A percentile compares a stretch with the other conserved stretches of the same genome.
These are phyloP conservation scores for Pegea sp. DNA, from an alignment of 23 tunicate genomes.

Conservation along the genomic window DNA sequence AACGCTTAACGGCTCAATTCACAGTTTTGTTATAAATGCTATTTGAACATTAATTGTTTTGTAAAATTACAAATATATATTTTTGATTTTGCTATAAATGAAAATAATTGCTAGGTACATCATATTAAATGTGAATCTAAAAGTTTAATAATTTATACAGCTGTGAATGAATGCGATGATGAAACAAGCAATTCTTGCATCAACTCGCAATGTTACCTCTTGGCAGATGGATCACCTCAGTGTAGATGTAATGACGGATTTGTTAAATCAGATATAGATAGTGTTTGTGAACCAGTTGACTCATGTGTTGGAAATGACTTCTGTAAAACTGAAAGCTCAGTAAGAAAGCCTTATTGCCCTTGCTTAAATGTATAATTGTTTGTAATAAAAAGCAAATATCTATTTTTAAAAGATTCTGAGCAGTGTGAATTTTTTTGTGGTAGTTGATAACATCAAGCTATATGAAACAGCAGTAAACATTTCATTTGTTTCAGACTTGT, in stretches of 20 bases:
- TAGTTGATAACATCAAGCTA: too few species aligned
- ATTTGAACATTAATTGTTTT: too few species aligned
- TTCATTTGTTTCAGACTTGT: neutral
- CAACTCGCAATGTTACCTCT: constrained; percentile 2
- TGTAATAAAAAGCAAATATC: too few species aligned
- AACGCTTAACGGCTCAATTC: neutral
- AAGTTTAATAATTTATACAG: neutral
- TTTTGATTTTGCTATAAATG: neutral
- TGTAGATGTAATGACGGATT: constrained; percentile 10
- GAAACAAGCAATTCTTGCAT: neutral
- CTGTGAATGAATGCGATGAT: neutral
- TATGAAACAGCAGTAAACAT: too few species aligned
- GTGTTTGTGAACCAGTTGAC: neutral
- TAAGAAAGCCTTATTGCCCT: too few species aligned
- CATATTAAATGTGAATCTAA: too few species aligned
- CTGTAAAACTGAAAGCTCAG: neutral
- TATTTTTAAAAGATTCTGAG: too few species aligned
- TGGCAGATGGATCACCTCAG: neutral
- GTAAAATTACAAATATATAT: too few species aligned
- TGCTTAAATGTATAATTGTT: too few species aligned
- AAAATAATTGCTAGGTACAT: too few species aligned
- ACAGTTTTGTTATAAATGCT: neutral
- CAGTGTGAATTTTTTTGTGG: too few species aligned
- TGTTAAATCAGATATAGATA: neutral
- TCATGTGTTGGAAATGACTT: neutral